Conservation (phyloP, 1,140 invertebrate species). For the Drosophila busckii region DNA sequence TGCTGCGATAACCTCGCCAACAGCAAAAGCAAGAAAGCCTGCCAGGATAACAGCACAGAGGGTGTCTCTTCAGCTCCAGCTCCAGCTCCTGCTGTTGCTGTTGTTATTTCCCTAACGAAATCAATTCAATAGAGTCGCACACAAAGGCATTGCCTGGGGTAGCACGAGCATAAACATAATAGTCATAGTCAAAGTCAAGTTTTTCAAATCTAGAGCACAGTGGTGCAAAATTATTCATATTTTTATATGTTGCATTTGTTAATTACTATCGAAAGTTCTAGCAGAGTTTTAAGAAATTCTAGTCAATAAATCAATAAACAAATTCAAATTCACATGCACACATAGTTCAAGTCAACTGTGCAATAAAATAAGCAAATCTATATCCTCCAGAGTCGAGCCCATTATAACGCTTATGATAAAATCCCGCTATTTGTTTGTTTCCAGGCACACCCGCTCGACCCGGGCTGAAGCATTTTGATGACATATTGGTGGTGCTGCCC, state of each 20-base stretch:
- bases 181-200: conserved; percentile 65
- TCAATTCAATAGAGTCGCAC: conserved; percentile 75
- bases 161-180: conserved; percentile 10
- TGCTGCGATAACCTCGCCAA: conserved; percentile 16
- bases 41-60: background rate
- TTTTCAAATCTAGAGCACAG: conserved; percentile 28
- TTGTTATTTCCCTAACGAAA: conserved; percentile 65
- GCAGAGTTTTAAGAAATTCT: too few relatives aligned
- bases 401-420: conserved; percentile 42
- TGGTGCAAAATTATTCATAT: conserved; percentile 19
- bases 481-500: conserved; percentile 56
- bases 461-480: conserved; percentile 57
- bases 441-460: conserved; percentile 31
- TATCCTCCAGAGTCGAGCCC: conserved; percentile 22
- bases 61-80: background rate
- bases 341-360: conserved; percentile 18
- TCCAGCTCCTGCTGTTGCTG: conserved; percentile 12
- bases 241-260: too few relatives aligned
- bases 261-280: too few relatives aligned
- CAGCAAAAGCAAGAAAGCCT: conserved; percentile 19
- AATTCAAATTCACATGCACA: background rate
- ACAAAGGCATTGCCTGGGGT: conserved; percentile 49
- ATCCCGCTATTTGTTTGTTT: conserved; percentile 64
- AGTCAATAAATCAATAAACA: too few relatives aligned
- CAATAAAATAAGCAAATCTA: conserved; percentile 32